A percentile compares a stretch with the other conserved stretches of the same genome.
phyloP scores from a whole-genome alignment of 2,113 vertebrate genomes.

The Enhydra lutris region DNA sequence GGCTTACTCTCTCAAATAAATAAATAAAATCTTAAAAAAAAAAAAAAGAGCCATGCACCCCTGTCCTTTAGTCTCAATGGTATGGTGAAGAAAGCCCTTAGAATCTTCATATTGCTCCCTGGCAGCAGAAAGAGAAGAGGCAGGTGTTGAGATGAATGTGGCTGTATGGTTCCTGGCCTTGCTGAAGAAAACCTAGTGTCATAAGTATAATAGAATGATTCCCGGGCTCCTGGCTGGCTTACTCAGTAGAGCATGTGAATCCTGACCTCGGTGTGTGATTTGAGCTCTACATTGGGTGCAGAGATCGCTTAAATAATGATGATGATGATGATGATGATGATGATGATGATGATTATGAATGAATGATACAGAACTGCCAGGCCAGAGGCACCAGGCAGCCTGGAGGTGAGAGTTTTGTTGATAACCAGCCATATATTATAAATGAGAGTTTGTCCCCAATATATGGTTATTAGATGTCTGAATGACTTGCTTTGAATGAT shows the following conservation, averaged over 20 bases:
- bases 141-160: not conserved
- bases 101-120: not conserved
- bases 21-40: not conserved
- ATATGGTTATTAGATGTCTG: not conserved
- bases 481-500: not conserved
- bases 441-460: not conserved
- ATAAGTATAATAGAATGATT: not conserved
- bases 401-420: not conserved
- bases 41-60: not conserved
- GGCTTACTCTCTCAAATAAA: not conserved
- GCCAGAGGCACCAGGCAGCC: not conserved
- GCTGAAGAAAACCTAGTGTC: not conserved
- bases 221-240: not conserved
- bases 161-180: not conserved
- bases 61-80: not conserved
- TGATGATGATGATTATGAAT: too few species aligned
- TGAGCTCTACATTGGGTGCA: not conserved
- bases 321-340: too few species aligned
- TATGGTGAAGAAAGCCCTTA: not conserved
- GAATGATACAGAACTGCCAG: not conserved
- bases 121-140: not conserved
- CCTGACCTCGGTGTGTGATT: not conserved
- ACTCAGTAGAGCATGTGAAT: not conserved
- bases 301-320: not conserved
- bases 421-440: not conserved